Evolutionary conservation across 1,140 invertebrate species (phyloP), one percentile per base, ranked within the genome.

Genomic region (Limonius californicus): DNA sequence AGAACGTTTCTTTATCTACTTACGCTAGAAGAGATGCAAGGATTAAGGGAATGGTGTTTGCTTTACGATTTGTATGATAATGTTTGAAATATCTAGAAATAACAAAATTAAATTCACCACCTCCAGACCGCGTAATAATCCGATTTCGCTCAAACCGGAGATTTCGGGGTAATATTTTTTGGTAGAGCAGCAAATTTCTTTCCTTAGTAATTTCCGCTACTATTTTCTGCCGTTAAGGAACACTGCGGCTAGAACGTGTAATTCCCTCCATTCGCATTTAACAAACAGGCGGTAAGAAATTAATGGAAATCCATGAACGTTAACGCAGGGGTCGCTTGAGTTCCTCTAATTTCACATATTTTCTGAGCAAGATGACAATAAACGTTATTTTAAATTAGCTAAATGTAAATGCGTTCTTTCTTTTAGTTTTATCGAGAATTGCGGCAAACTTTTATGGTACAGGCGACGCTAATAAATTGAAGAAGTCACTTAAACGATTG

Each of bases 241-340:
- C 20, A 50, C 45, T 21, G 19, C 16, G 45, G 4, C 2, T 11
- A 19, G 3, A 16, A 16, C 45, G 3, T 19, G 45, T 50, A 50
- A 50, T 50, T 50, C 8, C 45, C 20, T 21, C 7, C 16, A 50
- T 45, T 45, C 43, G n/a, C 43, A 45, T 16, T n/a, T 16, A 50
- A 50, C 45, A 50, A 50, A 50, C n/a, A 6, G n/a, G n/a, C 16
- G 16, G 8, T 50, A 18, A 50, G 14, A 50, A 50, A 50, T 50
- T 50, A 50, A 50, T 50, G 9, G 45, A 50, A 12, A 39, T 39
- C 23, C 35, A 39, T 39, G n/a, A 39, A 39, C n/a, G 35, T 39
- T 39, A 14, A 39, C 8, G 35, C n/a, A 12, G 35, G n/a, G n/a
- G 35, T 39, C 8, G 7, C n/a, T 39, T n/a, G 8, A 39, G n/a